A percentile compares a stretch with the other conserved stretches of the same genome.
Conservation (phyloP, 2,113 vertebrate genomes). For the Orcinus orca region DNA sequence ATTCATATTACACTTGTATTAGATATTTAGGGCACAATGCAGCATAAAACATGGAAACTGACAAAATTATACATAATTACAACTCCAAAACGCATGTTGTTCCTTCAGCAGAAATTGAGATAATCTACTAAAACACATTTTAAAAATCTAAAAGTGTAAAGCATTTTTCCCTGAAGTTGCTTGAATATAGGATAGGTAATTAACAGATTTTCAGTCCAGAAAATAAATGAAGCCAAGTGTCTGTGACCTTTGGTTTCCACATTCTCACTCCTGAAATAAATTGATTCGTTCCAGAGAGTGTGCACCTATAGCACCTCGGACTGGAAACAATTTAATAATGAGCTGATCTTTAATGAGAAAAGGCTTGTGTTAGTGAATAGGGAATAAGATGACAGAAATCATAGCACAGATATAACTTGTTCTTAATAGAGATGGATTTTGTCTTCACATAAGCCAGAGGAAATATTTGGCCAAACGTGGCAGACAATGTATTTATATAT, state of each 20-base stretch:
- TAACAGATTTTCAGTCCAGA: conserved; percentile 59
- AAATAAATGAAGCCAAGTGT: conserved; percentile 63
- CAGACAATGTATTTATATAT: background rate
- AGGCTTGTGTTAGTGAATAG: background rate
- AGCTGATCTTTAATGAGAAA: conserved; percentile 19
- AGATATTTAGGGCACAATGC: conserved; percentile 33
- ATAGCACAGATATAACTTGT: background rate
- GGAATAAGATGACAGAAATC: conserved; percentile 39
- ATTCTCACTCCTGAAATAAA: conserved; percentile 37
- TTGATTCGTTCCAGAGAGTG: background rate
- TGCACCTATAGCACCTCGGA: background rate
- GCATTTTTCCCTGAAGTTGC: background rate
- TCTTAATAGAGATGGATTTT: background rate
- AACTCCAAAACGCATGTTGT: conserved; percentile 42
- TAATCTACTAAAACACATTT: conserved; percentile 58
- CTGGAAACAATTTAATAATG: conserved; percentile 1
- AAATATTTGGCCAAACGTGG: background rate
- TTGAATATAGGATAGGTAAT: conserved; percentile 12
- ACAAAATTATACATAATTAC: conserved; percentile 54
- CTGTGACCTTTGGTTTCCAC: conserved; percentile 46
- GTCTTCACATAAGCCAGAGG: conserved; percentile 22
- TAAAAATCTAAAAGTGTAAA: conserved; percentile 52
- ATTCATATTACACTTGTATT: conserved; percentile 9
- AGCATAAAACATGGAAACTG: conserved; percentile 53
- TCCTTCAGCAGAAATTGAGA: conserved; percentile 45